phyloP scores from a whole-genome alignment of 64 coral and sea anemone species.

The Trachythela sp. region DNA sequence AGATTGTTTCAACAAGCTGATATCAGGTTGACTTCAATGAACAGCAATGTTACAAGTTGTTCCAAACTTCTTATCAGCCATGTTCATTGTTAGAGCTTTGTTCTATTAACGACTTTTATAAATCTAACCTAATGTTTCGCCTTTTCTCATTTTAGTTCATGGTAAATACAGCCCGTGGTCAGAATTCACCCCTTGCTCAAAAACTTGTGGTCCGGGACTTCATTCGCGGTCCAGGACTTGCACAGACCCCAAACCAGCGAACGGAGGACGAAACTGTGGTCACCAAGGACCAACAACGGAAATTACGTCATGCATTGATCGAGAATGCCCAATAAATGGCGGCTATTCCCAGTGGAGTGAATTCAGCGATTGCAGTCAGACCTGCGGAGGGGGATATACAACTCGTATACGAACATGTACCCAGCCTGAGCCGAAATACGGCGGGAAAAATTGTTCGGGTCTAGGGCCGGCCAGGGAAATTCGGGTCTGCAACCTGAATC shows the following conservation, averaged over 20 bases:
- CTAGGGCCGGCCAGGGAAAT: not conserved
- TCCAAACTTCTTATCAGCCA: too few relatives aligned
- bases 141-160: not conserved
- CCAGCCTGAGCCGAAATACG: not conserved
- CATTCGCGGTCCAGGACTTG: not conserved
- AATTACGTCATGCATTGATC: not conserved
- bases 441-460: not conserved
- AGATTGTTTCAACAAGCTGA: too few relatives aligned
- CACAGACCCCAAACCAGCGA: not conserved
- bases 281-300: not conserved
- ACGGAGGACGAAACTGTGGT: not conserved
- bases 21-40: too few relatives aligned
- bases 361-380: not conserved
- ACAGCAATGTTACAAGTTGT: too few relatives aligned
- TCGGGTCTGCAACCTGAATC: not conserved
- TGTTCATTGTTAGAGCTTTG: too few relatives aligned
- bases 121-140: too few relatives aligned
- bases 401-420: not conserved
- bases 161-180: not conserved
- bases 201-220: not conserved
- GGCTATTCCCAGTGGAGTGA: not conserved
- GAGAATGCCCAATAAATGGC: slow-evolving; percentile 8
- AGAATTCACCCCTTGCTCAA: not conserved
- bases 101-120: too few relatives aligned
- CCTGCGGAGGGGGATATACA: not conserved